Evolutionary conservation across 2,797 vertebrate genomes (phyloP).

Genomic region (Notolabrus celidotus): DNA sequence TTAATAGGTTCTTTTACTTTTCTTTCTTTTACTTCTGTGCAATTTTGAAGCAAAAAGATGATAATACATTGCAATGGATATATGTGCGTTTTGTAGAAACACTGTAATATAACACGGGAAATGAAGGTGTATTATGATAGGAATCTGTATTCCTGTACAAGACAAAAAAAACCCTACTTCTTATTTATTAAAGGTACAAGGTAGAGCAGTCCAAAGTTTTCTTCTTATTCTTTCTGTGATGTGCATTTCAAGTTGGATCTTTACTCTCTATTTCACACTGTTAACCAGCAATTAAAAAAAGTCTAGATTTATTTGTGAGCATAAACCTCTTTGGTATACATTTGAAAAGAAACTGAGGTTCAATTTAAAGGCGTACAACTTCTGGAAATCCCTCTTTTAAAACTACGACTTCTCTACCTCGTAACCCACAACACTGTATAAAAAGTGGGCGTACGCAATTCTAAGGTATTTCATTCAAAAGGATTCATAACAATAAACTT

Average conservation of each 20-base stretch:
- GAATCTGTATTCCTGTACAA: too few species aligned
- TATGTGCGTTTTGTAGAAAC: too few species aligned
- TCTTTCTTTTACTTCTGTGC: slow-evolving; percentile 1
- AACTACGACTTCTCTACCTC: not conserved
- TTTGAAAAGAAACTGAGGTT: not conserved
- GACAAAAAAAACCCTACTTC: too few species aligned
- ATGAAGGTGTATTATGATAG: too few species aligned
- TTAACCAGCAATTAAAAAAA: not conserved
- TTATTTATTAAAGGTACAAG: not conserved
- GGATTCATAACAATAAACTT: slow-evolving; percentile 1
- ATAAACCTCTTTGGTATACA: not conserved
- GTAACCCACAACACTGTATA: not conserved
- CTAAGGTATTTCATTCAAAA: not conserved
- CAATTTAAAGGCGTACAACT: not conserved
- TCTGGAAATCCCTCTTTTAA: not conserved
- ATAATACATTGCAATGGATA: too few species aligned
- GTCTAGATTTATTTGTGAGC: not conserved
- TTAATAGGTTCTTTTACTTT: not conserved
- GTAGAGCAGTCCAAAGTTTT: not conserved
- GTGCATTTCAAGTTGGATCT: not conserved
- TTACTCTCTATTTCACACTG: slow-evolving; percentile 8
- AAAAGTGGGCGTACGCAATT: not conserved
- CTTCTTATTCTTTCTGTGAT: not conserved
- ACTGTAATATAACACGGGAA: too few species aligned
- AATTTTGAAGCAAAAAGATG: too few species aligned